Percentiles rank a stretch among this genome's conserved stretches.
Conservation (phyloP, 2,113 vertebrate genomes). For the Pavo muticus region DNA sequence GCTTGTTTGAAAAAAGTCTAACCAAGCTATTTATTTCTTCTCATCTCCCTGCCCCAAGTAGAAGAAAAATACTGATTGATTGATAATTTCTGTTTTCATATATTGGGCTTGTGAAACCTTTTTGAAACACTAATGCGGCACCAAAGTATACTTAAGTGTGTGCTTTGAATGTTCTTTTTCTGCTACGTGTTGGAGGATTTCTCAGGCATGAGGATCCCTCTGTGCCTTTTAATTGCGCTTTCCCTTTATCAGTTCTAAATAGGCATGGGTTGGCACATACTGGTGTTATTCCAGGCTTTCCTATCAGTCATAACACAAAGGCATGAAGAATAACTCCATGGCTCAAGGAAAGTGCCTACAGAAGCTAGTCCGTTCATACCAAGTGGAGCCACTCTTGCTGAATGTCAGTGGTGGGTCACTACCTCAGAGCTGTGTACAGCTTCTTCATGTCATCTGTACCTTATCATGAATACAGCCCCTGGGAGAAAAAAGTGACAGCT, state of each 20-base stretch:
- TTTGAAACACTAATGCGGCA: neutral
- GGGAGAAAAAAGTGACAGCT: neutral
- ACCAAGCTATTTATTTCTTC: neutral
- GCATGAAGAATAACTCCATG: neutral
- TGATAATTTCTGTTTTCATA: neutral
- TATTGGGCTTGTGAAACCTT: neutral
- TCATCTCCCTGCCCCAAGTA: neutral
- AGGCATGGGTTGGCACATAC: neutral
- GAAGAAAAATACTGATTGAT: neutral
- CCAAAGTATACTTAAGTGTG: neutral
- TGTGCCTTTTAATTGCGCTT: neutral
- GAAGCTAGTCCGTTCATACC: neutral
- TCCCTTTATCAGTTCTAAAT: neutral
- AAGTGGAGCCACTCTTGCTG: accelerated
- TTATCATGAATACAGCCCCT: neutral
- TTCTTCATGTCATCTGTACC: neutral
- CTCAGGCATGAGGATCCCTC: neutral
- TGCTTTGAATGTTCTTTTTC: neutral
- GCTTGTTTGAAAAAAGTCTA: neutral
- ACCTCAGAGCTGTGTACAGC: neutral
- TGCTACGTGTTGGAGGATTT: neutral
- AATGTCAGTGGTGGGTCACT: neutral
- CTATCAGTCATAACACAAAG: neutral
- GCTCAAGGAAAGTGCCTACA: neutral
- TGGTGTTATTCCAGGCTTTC: neutral